phyloP scores from a whole-genome alignment of 2,888 invertebrate genomes.

The Podabrus alpinus region DNA sequence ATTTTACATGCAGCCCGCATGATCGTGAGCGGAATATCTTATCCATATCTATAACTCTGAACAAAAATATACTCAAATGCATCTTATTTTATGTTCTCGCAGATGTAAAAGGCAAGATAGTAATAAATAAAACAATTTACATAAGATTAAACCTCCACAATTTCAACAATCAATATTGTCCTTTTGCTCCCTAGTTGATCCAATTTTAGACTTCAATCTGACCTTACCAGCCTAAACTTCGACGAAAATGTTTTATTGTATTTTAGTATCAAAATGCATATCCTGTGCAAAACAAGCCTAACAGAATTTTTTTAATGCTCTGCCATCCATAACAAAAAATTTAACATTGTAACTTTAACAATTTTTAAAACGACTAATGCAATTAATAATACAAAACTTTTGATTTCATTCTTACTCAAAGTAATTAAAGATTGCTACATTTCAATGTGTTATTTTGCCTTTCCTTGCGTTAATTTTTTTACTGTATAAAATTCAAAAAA shows the following conservation, averaged over 20 bases:
- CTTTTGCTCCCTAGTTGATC: background rate
- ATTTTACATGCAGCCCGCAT: no score
- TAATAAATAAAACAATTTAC: background rate
- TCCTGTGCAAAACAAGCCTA: background rate
- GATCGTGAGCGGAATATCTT: no score
- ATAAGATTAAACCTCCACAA: background rate
- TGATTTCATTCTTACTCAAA: background rate
- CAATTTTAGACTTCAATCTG: background rate
- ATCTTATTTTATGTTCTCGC: background rate
- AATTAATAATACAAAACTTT: background rate
- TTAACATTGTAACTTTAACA: background rate
- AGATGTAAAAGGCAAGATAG: background rate
- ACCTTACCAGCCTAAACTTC: background rate
- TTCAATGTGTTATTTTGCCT: background rate
- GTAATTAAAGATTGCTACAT: background rate
- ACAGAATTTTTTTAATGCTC: background rate
- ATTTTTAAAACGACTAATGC: background rate
- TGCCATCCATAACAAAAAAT: background rate
- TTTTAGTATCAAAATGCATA: no score
- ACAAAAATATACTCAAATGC: background rate
- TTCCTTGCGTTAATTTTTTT: background rate
- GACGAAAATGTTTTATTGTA: background rate
- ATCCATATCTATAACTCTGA: no score
- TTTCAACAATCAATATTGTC: background rate
- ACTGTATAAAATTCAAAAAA: background rate